A percentile compares a stretch with the other conserved stretches of the same genome.
phyloP scores from a whole-genome alignment of 2,113 vertebrate genomes.

The Cebidichthys violaceus region DNA sequence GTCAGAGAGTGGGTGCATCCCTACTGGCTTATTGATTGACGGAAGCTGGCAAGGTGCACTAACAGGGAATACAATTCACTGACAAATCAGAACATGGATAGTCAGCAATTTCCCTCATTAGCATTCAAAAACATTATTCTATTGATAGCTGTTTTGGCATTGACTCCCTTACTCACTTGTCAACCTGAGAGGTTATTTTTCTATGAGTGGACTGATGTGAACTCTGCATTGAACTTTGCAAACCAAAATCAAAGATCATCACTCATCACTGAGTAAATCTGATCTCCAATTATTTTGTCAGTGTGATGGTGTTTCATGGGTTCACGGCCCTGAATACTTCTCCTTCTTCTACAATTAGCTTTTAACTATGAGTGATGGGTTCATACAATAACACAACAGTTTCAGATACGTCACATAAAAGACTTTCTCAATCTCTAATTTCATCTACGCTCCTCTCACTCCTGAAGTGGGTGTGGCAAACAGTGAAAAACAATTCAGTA shows the following conservation, averaged over 20 bases:
- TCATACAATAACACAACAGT: background rate
- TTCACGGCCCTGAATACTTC: background rate
- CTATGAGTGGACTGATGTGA: background rate
- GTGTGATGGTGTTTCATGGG: background rate
- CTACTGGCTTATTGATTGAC: conserved; percentile 70
- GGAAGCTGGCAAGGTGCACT: conserved; percentile 55
- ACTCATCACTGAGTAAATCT: conserved; percentile 10
- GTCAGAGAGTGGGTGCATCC: conserved; percentile 54
- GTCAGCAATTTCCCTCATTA: conserved; percentile 78
- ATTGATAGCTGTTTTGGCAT: conserved; percentile 66
- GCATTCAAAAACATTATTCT: conserved; percentile 60
- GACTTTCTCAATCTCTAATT: background rate
- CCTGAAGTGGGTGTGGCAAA: background rate
- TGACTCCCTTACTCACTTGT: conserved; percentile 7
- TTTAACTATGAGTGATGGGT: background rate
- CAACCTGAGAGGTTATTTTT: conserved; percentile 30
- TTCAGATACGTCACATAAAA: background rate
- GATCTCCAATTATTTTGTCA: background rate
- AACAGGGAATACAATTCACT: conserved; percentile 66
- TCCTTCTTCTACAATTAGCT: background rate
- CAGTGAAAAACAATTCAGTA: background rate
- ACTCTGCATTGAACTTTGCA: conserved; percentile 30
- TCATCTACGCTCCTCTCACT: background rate
- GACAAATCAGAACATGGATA: conserved; percentile 62
- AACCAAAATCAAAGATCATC: conserved; percentile 28